Conservation (phyloP, 2,888 invertebrate species). For the Stenolophus ochropezus region DNA sequence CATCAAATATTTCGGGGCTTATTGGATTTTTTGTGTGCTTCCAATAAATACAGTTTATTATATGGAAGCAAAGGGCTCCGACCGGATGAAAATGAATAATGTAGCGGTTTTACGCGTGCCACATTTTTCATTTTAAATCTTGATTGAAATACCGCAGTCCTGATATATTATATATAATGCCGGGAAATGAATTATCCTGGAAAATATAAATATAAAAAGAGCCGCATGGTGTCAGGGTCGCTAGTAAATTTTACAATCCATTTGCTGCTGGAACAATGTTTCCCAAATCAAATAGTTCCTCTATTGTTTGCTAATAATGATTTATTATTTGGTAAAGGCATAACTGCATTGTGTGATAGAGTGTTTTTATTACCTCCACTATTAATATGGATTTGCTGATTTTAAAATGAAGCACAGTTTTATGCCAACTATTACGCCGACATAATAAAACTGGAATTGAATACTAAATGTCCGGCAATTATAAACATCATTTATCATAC, state of each 20-base stretch:
- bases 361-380: neutral
- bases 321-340: slow-evolving; percentile 4
- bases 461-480: slow-evolving; percentile 30
- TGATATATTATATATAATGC: slow-evolving; percentile 45
- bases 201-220: slow-evolving; percentile 38
- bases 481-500: slow-evolving; percentile 27
- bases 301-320: slow-evolving; percentile 10
- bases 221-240: neutral
- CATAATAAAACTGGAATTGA: slow-evolving; percentile 29
- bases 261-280: no score
- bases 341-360: neutral
- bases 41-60: slow-evolving; percentile 57
- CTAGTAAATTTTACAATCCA: neutral
- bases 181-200: slow-evolving; percentile 25
- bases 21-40: slow-evolving; percentile 55
- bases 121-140: slow-evolving; percentile 58
- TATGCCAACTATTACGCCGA: slow-evolving; percentile 1
- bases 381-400: slow-evolving; percentile 29
- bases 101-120: slow-evolving; percentile 30
- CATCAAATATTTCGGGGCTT: slow-evolving; percentile 56
- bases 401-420: slow-evolving; percentile 18
- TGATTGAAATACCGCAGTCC: slow-evolving; percentile 49
- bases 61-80: slow-evolving; percentile 10
- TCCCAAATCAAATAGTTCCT: neutral
- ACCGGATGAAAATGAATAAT: slow-evolving; percentile 50